Conservation (phyloP, 2,797 vertebrate species). For the Philypnodon macrostomus region DNA sequence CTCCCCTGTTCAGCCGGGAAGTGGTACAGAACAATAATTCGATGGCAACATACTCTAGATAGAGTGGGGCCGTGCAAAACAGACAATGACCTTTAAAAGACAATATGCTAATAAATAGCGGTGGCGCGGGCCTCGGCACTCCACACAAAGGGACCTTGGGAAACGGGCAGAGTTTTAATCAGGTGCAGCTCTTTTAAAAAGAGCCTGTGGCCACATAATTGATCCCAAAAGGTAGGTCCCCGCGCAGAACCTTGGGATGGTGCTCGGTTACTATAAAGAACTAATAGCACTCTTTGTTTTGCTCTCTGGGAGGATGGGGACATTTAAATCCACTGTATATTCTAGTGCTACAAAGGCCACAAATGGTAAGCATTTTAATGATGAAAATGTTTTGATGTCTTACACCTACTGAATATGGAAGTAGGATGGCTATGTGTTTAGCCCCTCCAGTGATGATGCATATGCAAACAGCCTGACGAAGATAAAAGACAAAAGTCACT, state of each 20-base stretch:
- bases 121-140: constrained; percentile 64
- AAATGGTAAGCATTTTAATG: constrained; percentile 79
- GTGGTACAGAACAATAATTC: constrained; percentile 66
- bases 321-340: constrained; percentile 74
- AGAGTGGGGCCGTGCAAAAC: constrained; percentile 73
- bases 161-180: constrained; percentile 76
- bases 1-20: constrained; percentile 20
- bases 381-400: constrained; percentile 76
- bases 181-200: constrained; percentile 74
- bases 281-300: constrained; percentile 71
- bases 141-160: constrained; percentile 75
- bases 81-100: constrained; percentile 80
- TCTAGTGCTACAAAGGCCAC: constrained; percentile 69
- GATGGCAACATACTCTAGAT: constrained; percentile 65
- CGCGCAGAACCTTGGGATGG: constrained; percentile 68
- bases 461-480: constrained; percentile 73
- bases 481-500: constrained; percentile 65
- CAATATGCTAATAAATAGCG: constrained; percentile 81
- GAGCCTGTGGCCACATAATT: constrained; percentile 78
- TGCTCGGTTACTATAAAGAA: constrained; percentile 69
- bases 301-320: constrained; percentile 58
- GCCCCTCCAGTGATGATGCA: constrained; percentile 73
- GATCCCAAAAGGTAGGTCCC: constrained; percentile 81
- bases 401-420: constrained; percentile 74
- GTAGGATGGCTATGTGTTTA: constrained; percentile 72